A percentile compares a stretch with the other conserved stretches of the same genome.
Conservation (phyloP, 2,888 invertebrate species). For the Oegoconia quadripuncta region DNA sequence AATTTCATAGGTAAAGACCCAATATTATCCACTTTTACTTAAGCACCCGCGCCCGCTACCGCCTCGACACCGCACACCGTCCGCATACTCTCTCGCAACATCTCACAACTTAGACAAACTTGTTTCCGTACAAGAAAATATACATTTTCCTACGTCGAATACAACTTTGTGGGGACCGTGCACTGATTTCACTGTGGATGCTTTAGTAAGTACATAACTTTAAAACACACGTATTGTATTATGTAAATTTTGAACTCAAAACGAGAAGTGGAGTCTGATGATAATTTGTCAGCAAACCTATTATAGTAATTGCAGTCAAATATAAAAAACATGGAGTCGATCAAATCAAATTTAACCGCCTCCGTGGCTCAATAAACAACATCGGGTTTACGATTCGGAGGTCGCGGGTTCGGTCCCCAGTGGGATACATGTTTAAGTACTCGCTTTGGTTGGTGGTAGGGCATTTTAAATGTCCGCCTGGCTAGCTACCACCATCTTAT, state of each 20-base stretch:
- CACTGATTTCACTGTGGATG: slow-evolving; percentile 48
- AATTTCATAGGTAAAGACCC: too few relatives aligned
- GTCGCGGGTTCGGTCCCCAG: too few relatives aligned
- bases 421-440: too few relatives aligned
- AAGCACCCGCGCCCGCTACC: slow-evolving; percentile 17
- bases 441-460: neutral
- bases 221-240: slow-evolving; percentile 15
- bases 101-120: slow-evolving; percentile 57
- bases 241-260: neutral
- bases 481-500: neutral
- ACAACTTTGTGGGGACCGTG: slow-evolving; percentile 46
- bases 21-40: slow-evolving; percentile 8
- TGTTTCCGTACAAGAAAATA: slow-evolving; percentile 54
- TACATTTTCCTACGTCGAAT: slow-evolving; percentile 53
- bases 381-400: too few relatives aligned
- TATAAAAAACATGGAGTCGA: too few relatives aligned
- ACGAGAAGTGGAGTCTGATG: too few relatives aligned
- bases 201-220: slow-evolving; percentile 36
- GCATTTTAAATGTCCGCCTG: neutral
- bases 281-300: too few relatives aligned
- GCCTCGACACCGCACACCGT: slow-evolving; percentile 14
- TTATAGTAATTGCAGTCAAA: too few relatives aligned
- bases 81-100: slow-evolving; percentile 30
- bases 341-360: too few relatives aligned
- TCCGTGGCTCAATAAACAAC: too few relatives aligned